Base-by-base conservation (phyloP, 2,113 vertebrate genomes). In the Ammodytes marinus region DNA sequence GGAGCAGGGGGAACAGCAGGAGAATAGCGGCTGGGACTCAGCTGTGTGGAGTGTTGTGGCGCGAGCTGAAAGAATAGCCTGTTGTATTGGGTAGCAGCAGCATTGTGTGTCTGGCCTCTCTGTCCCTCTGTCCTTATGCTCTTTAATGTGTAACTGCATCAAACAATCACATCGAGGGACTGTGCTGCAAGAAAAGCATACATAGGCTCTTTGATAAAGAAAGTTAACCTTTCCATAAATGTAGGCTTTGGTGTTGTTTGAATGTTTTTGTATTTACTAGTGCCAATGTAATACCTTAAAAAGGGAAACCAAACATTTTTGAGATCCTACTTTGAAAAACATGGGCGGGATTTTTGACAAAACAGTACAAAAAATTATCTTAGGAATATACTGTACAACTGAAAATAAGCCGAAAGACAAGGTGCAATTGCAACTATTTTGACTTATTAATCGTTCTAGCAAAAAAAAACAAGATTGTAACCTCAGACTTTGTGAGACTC, bases 11-110 rank as follows among this genome's bases (percentile, higher is more conserved):
- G 85, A 94, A 87, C 91, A 91, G 91, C 92, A 92, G 92, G 91
- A 92, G 92, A 88, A 93, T 88, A 92, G 92, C 72, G 92, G 78
- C 93, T 78, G 85, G 82, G 83, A 78, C 93, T 96, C 94, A 92
- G 95, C 93, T 96, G 93, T 93, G 94, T 87, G 88, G 94, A 91
- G 87, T 75, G 88, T 82, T 89, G 92, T 84, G 93, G 88, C 91
- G 95, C 89, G 87, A 87, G 92, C 88, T 93, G 87, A 94, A 94
- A 95, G 95, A 95, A 95, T 96, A 95, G 94, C 92, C 95, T 96
- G 96, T 97, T 97, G 95, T 97, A 93, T 93, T 74, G 89, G 89
- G 91, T 79, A 87, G 83, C 88, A 83, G 84, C 84, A 77, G 90
- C 79, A 90, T 93, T 94, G 92, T 94, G 86, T 86, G 89, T 89